Base-by-base conservation (phyloP, 2,797 vertebrate genomes). In the Centroberyx gerrardi region DNA sequence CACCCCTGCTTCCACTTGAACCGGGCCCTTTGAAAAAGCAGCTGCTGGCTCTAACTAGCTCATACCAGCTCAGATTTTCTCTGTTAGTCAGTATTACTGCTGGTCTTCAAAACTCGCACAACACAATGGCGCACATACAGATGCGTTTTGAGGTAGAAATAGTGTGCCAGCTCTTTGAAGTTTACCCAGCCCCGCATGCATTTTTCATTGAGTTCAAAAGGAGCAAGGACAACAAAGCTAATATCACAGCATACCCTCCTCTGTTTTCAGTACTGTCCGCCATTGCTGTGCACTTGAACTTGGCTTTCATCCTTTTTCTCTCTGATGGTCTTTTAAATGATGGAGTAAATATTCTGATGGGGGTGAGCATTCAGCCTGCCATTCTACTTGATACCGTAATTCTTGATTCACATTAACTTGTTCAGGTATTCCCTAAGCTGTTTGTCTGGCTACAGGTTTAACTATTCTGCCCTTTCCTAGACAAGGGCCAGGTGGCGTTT, bases 141-240 rank as follows among this genome's bases (percentile, higher is more conserved):
- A 75, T 70, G 28, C n/a, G 60, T 59, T 75, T 58, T 60, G 55
- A 64, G 65, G 69, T 18, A 31, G 40, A 48, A 18, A 68, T 42
- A 68, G 55, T 58, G 69, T 82, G 87, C 76, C 87, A 62, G 78
- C 63, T 78, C 87, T 89, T 89, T 90, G 85, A 90, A 90, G 87
- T 73, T 80, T 73, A 61, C 76, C 62, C 76, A 68, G 44, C 75
- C 38, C 72, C 29, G 38, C 70, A 81, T 87, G 82, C 74, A 74
- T 88, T 90, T 90, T 46, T 74, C 58, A 86, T 53, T 4, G 29
- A 76, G 82, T 87, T 90, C 83, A 89, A 92, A 91, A 85, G 70
- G 67, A 75, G 78, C 53, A 59, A 76, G 80, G 78, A 88, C 83
- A 90, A 87, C 83, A 87, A 85, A 92, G 87, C 82, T 54, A 52